phyloP scores from a whole-genome alignment of 2,113 vertebrate genomes.

The Callopanchax toddi region DNA sequence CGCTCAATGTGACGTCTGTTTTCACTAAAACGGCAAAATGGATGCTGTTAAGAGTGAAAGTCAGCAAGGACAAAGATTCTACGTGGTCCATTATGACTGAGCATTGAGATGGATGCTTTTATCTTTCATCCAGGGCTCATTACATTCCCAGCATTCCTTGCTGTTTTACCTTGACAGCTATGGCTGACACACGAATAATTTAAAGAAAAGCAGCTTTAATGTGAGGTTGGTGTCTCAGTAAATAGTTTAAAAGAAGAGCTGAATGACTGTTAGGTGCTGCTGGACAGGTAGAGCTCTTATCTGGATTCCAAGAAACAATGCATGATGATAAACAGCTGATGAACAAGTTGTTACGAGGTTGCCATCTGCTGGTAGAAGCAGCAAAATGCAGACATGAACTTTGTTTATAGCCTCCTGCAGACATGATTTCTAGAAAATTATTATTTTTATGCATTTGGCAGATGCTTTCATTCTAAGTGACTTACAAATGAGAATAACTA shows the following conservation, averaged over 20 bases:
- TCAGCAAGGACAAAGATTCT: conserved; percentile 2
- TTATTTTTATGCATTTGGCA: too few species aligned
- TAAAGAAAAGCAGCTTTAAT: neutral
- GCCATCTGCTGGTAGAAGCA: conserved; percentile 42
- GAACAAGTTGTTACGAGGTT: neutral
- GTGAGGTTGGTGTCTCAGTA: neutral
- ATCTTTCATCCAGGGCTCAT: conserved; percentile 22
- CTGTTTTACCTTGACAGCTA: conserved; percentile 8
- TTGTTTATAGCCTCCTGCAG: neutral
- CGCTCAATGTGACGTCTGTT: neutral
- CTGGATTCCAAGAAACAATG: neutral
- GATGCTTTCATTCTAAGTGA: too few species aligned
- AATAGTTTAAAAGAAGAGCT: conserved; percentile 3
- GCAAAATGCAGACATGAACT: neutral
- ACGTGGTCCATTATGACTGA: neutral
- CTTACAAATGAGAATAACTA: too few species aligned
- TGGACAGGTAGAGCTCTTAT: neutral
- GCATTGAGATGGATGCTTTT: conserved; percentile 27
- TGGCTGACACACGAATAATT: neutral
- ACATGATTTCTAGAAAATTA: conserved; percentile 3
- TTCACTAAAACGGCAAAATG: conserved; percentile 13
- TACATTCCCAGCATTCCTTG: conserved; percentile 10
- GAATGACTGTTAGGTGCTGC: neutral
- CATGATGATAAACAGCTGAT: neutral
- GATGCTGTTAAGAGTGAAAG: neutral